A percentile compares a stretch with the other conserved stretches of the same genome.
Evolutionary conservation across 2,113 vertebrate genomes (phyloP).

Genomic region (Lophius piscatorius): DNA sequence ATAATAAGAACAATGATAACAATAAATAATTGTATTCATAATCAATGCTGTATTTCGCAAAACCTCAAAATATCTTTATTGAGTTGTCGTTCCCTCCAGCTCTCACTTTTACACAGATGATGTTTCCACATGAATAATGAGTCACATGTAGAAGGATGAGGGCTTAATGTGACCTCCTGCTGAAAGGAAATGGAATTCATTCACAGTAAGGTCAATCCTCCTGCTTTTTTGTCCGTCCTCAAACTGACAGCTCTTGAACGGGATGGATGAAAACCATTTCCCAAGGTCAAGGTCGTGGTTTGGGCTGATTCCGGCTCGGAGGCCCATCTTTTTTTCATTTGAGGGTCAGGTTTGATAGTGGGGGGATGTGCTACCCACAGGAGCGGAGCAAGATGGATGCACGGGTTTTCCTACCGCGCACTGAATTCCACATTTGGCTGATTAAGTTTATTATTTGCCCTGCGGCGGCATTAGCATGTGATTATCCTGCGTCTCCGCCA

Average conservation of each 20-base stretch:
- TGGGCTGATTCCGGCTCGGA: conserved; percentile 40
- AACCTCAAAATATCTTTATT: conserved; percentile 28
- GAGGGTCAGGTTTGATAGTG: conserved; percentile 58
- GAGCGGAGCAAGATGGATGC: conserved; percentile 48
- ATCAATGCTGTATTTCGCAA: conserved; percentile 30
- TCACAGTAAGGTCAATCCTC: conserved; percentile 29
- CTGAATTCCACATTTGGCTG: conserved; percentile 67
- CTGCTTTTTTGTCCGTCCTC: conserved; percentile 25
- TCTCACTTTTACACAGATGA: conserved; percentile 24
- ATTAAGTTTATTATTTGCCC: conserved; percentile 67
- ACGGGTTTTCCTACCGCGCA: conserved; percentile 42
- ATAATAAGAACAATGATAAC: too few species aligned
- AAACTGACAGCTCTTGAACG: conserved; percentile 47
- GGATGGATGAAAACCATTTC: conserved; percentile 50
- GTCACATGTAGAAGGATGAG: background rate
- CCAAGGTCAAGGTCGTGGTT: conserved; percentile 60
- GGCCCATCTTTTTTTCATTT: conserved; percentile 57
- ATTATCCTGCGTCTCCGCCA: conserved; percentile 56
- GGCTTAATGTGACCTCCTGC: conserved; percentile 28
- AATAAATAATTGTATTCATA: too few species aligned
- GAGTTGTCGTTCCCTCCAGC: conserved; percentile 36
- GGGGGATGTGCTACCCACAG: conserved; percentile 54
- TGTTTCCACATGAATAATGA: conserved; percentile 24
- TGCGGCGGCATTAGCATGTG: conserved; percentile 63
- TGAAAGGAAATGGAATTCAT: conserved; percentile 44